Evolutionary conservation across 2,797 vertebrate species (phyloP), one percentile per base, ranked within the genome.

Genomic region (Botia almorhae): DNA sequence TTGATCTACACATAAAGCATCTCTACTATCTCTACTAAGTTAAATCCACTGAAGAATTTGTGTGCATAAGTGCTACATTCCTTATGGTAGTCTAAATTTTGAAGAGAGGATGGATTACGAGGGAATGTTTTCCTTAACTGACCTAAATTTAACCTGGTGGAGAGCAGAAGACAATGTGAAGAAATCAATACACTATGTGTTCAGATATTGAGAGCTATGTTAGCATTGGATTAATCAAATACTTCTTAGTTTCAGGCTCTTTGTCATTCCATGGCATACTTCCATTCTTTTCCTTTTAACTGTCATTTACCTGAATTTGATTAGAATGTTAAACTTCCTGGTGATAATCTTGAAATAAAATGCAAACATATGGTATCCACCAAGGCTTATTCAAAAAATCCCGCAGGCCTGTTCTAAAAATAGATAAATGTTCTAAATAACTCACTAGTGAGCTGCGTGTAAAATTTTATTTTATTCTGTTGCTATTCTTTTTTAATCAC

Each of bases 231-330:
- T 33, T 19, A 78, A 78, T 79, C 8, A 79, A 78, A 76, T 19
- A 63, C 70, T 84, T 78, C 75, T 67, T 82, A 53, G 53, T 71
- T 68, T 69, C 11, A 26, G 65, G 81, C 73, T 75, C 19, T 76
- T 73, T 69, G 74, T 56, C 71, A 74, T 78, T 82, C 48, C 68
- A 78, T 74, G 72, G 83, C 71, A 78, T 68, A 55, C 11, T n/a
- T 73, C 76, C 80, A 76, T 80, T 26, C 68, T 80, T 72, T 80
- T 68, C 71, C 72, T 72, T 65, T 78, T 67, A 84, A 69, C 73
- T 67, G 78, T 83, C 69, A 80, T 76, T 23, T 48, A 60, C 67
- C 77, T 60, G 77, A 83, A 80, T 76, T 83, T 72, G 81, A 85
- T 83, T 81, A 55, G 39, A 76, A 73, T 48, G 17, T 43, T 69